Evolutionary conservation across 2,113 vertebrate genomes (phyloP).

Genomic region (Tupaia chinensis): DNA sequence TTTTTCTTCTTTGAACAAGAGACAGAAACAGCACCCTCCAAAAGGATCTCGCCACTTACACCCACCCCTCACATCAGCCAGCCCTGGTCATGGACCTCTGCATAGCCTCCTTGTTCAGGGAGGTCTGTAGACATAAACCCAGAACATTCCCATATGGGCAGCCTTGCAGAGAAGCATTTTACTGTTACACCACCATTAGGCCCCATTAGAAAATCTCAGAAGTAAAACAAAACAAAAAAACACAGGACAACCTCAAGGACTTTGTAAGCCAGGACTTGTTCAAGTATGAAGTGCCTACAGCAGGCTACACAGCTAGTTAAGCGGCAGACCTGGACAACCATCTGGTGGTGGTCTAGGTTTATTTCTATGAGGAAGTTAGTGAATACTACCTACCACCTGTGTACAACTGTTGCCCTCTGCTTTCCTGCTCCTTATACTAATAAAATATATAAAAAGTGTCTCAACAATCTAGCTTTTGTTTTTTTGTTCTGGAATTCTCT

Average conservation of each 20-base stretch:
- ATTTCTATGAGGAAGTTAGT: not conserved
- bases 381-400: not conserved
- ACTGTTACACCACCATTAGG: too few species aligned
- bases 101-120: too few species aligned
- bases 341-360: not conserved
- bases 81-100: too few species aligned
- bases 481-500: not conserved
- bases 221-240: conserved; percentile 34
- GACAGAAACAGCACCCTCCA: too few species aligned
- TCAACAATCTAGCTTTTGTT: not conserved
- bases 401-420: not conserved
- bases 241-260: not conserved
- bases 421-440: conserved; percentile 12
- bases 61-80: too few species aligned
- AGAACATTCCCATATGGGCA: too few species aligned
- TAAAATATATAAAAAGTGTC: not conserved
- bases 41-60: too few species aligned
- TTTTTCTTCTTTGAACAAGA: too few species aligned
- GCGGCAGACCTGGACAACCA: not conserved
- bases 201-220: not conserved
- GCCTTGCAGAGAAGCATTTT: too few species aligned
- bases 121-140: too few species aligned
- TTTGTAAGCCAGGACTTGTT: not conserved
- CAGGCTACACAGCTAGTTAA: not conserved
- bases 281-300: not conserved